Evolutionary conservation across 2,888 invertebrate genomes (phyloP), one percentile per base, ranked within the genome.

Genomic region (Thecophora atra): DNA sequence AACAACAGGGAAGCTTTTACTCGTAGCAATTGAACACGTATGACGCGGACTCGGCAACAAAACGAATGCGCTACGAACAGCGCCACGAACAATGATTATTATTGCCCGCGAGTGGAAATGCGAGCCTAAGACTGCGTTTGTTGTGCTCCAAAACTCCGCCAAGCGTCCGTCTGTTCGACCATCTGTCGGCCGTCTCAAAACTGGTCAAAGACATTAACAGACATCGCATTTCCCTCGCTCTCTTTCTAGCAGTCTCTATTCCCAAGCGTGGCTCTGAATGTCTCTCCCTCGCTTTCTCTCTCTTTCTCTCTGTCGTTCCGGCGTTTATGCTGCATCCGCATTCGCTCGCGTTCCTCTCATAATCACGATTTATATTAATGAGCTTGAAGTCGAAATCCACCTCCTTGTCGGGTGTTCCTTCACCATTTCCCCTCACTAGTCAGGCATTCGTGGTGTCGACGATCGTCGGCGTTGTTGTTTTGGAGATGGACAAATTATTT

Each of bases 291-390:
- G 2, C 21, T 56, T 21, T 54, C 6, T 21, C 28, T 65, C 24
- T 11, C 19, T 44, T 7, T 11, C 24, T 28, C 26, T 17, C 26
- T 3, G 26, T 21, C 13, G n/a, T 37, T 30, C 21, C 47, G 60
- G 47, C 70, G 37, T 28, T n/a, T n/a, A n/a, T n/a, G n/a, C n/a
- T n/a, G n/a, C 63, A 19, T n/a, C 52, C 28, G 51, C 28, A 69
- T 47, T 63, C 63, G 70, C 51, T 28, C 37, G 8, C 37, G 70
- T 47, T 52, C 52, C 63, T 67, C 75, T 77, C 76, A 77, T 78
- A 78, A 77, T 78, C 76, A 78, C 77, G 76, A 78, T 78, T 78
- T 78, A 77, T 78, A 77, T 77, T 78, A 78, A 78, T 78, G 78
- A 78, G 77, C 77, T 76, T 76, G 65, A 76, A 76, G 76, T 77